phyloP scores from a whole-genome alignment of 2,113 vertebrate genomes.

The Upupa epops region DNA sequence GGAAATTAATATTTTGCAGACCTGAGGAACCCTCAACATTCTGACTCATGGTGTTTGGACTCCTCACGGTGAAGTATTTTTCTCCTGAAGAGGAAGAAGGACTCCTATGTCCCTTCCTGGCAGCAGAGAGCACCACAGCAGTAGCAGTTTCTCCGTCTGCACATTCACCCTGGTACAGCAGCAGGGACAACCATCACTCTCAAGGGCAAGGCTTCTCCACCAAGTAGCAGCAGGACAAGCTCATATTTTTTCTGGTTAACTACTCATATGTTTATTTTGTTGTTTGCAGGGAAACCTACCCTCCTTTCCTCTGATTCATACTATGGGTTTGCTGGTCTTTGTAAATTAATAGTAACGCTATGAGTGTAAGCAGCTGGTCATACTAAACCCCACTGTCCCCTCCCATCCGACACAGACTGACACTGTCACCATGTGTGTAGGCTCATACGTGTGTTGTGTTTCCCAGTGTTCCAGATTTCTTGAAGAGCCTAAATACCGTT shows the following conservation, averaged over 20 bases:
- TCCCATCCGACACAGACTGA: neutral
- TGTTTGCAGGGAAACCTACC: neutral
- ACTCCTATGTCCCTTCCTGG: neutral
- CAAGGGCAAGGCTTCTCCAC: neutral
- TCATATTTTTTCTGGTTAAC: neutral
- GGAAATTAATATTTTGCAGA: slow-evolving; percentile 34
- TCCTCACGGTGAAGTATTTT: neutral
- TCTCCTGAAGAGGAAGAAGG: neutral
- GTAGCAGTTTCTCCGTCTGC: neutral
- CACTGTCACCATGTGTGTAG: neutral
- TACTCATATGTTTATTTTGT: neutral
- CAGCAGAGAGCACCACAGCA: neutral
- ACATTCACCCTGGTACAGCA: neutral
- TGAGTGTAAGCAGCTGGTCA: neutral
- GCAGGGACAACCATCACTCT: neutral
- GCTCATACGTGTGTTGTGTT: neutral
- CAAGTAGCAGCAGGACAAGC: neutral
- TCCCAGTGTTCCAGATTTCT: neutral
- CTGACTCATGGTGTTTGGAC: slow-evolving; percentile 28
- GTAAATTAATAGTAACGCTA: neutral
- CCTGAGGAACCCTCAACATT: neutral
- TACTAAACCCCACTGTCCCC: neutral
- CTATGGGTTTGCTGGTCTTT: neutral
- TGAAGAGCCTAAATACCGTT: neutral
- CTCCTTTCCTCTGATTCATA: neutral